Evolutionary conservation across 2,113 vertebrate genomes (phyloP), one percentile per base, ranked within the genome.

Genomic region (Furnarius figulus): DNA sequence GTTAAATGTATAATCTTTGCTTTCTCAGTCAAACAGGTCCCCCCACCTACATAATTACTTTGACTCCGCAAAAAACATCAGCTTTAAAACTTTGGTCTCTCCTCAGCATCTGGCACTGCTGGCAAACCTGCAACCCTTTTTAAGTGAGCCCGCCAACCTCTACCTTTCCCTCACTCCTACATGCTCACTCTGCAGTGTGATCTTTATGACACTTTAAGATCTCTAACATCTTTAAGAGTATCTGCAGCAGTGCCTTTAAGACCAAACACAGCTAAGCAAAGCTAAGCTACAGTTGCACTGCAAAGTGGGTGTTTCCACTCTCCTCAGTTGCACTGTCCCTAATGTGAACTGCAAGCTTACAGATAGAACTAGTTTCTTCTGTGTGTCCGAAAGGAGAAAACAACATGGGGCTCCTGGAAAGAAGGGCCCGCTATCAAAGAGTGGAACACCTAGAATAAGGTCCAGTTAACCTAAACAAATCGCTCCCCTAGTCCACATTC

Each of bases 401-500:
- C 22, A n/a, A 39, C 4, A 4, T 0, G 0, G 10, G 10, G 49
- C 20, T 91, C 23, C 14, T 6, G 19, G 33, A 72, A 61, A 53
- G 27, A 71, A 68, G 12, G 13, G 21, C n/a, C 30, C 17, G 9
- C n/a, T 19, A 3, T 14, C 14, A n/a, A 21, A 49, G 19, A 12
- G 47, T 12, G 74, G 23, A 81, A 55, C 28, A 85, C 14, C 3
- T 22, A 66, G 30, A 91, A 62, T 8, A 42, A 58, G 30, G 24
- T 74, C 53, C 10, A 21, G 8, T 47, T 46, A 87, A 79, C 22
- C 49, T 11, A 66, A 83, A 56, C 39, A 77, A 66, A 62, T 4
- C 58, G 35, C 25, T 78, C 39, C 37, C 8, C 39, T 44, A 39
- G 27, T 42, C 28, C 37, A 20, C 15, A 49, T 59, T 17, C 8